Conservation (phyloP, 2,888 invertebrate genomes). For the Troides aeacus region DNA sequence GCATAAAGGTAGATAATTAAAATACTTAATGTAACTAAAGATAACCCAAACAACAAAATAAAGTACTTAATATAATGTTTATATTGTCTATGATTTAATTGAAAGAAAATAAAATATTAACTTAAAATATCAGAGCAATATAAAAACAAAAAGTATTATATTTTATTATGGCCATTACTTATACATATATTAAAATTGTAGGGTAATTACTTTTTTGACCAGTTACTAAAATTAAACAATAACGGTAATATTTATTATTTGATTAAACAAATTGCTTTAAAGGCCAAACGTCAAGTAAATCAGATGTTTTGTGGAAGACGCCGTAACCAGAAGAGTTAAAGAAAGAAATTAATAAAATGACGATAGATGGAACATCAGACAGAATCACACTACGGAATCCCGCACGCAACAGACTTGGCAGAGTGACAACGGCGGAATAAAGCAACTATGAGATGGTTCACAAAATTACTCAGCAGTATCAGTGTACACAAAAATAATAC, state of each 20-base stretch:
- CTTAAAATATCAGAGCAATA: too few species aligned
- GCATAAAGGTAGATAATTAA: too few species aligned
- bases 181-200: background rate
- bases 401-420: constrained; percentile 40
- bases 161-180: constrained; percentile 3
- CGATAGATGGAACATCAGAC: constrained; percentile 11
- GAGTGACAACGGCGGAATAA: constrained; percentile 41
- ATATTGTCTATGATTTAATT: too few species aligned
- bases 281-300: constrained; percentile 9
- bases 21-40: too few species aligned
- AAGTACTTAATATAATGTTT: too few species aligned
- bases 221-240: background rate
- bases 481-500: constrained; percentile 33
- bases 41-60: too few species aligned
- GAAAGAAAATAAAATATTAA: too few species aligned
- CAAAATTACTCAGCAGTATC: constrained; percentile 45
- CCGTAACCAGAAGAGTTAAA: background rate
- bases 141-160: background rate
- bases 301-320: constrained; percentile 7
- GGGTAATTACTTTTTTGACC: background rate
- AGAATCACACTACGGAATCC: constrained; percentile 24
- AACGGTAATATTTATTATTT: background rate
- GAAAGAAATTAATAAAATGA: constrained; percentile 4
- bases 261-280: background rate
- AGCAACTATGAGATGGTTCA: constrained; percentile 29